Conservation (phyloP, 2,797 vertebrate species). For the Clarias platycephalus region DNA sequence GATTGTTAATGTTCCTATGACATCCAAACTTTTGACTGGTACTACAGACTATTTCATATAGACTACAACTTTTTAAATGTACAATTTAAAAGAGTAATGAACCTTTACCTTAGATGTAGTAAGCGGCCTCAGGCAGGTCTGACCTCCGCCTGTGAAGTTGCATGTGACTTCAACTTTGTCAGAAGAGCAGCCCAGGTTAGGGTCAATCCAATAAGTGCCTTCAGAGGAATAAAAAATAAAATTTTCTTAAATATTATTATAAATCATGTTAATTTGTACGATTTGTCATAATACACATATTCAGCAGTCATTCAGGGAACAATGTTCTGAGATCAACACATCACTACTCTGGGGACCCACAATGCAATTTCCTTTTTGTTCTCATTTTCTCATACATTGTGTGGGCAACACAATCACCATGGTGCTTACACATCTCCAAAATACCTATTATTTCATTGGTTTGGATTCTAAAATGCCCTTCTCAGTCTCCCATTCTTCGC, state of each 20-base stretch:
- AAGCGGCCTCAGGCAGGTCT: constrained; percentile 90
- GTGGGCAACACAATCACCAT: neutral
- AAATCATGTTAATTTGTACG: neutral
- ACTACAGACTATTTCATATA: neutral
- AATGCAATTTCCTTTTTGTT: neutral
- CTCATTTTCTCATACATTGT: neutral
- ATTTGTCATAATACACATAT: neutral
- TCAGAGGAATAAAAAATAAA: constrained; percentile 12
- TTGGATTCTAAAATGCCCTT: neutral
- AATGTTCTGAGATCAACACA: neutral
- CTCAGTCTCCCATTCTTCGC: neutral
- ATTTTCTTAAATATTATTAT: neutral
- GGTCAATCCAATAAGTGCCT: constrained; percentile 98
- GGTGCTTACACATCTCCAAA: neutral
- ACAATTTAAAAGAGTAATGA: neutral
- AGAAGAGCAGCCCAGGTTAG: constrained; percentile 90
- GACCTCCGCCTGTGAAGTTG: constrained; percentile 89
- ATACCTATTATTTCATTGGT: neutral
- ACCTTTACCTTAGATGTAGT: constrained; percentile 85
- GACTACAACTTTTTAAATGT: neutral
- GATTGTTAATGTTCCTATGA: no score
- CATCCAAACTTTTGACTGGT: no score
- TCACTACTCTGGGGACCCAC: neutral
- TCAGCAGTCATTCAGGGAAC: neutral
- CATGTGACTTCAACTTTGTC: constrained; percentile 92